Base-by-base conservation (phyloP, 2,797 vertebrate species). In the Polyboroides typus region DNA sequence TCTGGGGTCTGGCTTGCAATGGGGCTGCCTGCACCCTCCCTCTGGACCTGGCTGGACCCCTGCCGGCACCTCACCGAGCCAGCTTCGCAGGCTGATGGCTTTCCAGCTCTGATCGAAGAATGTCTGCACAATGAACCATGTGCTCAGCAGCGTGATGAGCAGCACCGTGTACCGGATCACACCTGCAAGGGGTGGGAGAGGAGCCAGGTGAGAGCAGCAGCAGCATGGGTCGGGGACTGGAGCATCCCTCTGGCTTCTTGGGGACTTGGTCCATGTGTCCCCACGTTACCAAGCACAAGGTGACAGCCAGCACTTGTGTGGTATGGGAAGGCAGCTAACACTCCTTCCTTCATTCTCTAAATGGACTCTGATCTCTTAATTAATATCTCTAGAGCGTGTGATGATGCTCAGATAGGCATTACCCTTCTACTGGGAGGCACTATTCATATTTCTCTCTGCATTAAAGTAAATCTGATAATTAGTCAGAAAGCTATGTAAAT, bases 61-160 rank as follows among this genome's bases (percentile, higher is more conserved):
- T 3, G 2, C 0, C 0, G 11, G 53, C 5, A 55, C 94, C 98
- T 98, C 90, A 98, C 98, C 96, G 2, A 97, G 60, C 97, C 98
- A 98, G 74, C 93, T 97, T 1, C 97, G 94, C 88, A 98, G 59
- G 74, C 75, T 97, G 72, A 98, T 8, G 53, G 33, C 40, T 83
- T 81, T 97, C 79, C 75, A 23, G 20, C 29, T 58, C 25, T 11
- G 48, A 16, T 59, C 23, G 8, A 87, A 45, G 45, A 94, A 97
- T 0, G 5, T 90, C 38, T 86, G 92, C 21, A 89, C 1, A 31
- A 98, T 44, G 79, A 98, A 12, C 97, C 97, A 98, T 0, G 53
- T 90, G 47, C 90, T 40, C n/a, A 96, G 74, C 82, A 98, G 60
- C 0, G n/a, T 91, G 52, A 92, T 5, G 55, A 97, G 1, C 56